phyloP scores from a whole-genome alignment of 2,888 invertebrate genomes.

The Deroplatys truncata region DNA sequence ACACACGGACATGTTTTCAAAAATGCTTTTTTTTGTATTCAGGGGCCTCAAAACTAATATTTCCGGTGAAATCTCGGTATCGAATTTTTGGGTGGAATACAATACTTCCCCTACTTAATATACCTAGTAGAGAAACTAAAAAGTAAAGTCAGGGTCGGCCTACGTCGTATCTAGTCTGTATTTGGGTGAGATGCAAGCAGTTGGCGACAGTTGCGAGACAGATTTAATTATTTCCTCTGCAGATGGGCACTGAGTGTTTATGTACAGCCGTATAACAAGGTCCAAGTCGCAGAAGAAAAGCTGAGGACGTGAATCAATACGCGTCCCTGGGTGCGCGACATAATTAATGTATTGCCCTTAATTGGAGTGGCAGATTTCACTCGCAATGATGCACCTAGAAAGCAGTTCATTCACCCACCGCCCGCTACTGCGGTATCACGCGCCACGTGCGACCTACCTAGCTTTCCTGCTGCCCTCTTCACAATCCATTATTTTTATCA shows the following conservation, averaged over 20 bases:
- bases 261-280: not conserved
- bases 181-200: too few species aligned
- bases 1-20: too few species aligned
- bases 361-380: not conserved
- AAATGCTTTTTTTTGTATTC: too few species aligned
- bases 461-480: too few species aligned
- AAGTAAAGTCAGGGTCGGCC: too few species aligned
- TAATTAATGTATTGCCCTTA: not conserved
- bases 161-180: too few species aligned
- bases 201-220: too few species aligned
- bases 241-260: not conserved
- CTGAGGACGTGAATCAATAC: not conserved
- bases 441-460: not conserved
- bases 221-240: not conserved
- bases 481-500: not conserved
- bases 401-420: not conserved
- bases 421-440: not conserved
- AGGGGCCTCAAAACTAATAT: too few species aligned
- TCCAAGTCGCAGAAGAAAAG: not conserved
- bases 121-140: too few species aligned
- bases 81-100: too few species aligned
- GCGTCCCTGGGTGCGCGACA: not conserved
- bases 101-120: too few species aligned
- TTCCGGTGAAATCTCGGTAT: too few species aligned
- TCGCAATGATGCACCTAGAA: not conserved